A percentile compares a stretch with the other conserved stretches of the same genome.
phyloP scores from a whole-genome alignment of 35 echinoderm and acorn worm genomes.

The Chiridota heheva region DNA sequence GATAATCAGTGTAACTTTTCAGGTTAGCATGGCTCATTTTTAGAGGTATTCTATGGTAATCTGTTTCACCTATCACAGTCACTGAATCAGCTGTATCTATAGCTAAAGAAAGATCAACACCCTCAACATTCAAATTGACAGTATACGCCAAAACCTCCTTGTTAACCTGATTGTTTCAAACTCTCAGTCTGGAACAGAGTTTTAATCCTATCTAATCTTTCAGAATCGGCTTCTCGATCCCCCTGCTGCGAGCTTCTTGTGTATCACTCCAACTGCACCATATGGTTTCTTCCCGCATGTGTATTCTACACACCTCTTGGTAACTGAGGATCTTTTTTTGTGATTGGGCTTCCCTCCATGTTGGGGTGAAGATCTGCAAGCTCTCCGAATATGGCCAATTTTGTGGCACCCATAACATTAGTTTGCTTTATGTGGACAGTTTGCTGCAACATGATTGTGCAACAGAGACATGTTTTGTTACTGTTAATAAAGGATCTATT shows the following conservation, averaged over 20 bases:
- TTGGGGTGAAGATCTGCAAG: too few relatives aligned
- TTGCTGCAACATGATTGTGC: neutral
- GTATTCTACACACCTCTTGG: neutral
- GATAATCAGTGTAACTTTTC: neutral
- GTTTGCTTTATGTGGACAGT: neutral
- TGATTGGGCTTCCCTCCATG: too few relatives aligned
- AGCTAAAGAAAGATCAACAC: neutral
- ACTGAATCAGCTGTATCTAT: neutral
- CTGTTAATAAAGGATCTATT: too few relatives aligned
- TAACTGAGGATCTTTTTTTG: neutral
- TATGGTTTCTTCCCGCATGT: neutral
- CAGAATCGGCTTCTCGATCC: neutral
- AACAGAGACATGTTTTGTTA: too few relatives aligned
- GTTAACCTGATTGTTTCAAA: neutral
- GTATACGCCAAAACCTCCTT: neutral
- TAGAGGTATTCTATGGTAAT: neutral
- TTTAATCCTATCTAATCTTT: neutral
- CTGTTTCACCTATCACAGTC: neutral
- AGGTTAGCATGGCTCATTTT: neutral
- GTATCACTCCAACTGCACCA: neutral
- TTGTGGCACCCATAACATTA: neutral
- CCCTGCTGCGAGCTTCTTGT: neutral
- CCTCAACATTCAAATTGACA: neutral
- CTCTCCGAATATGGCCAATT: too few relatives aligned
- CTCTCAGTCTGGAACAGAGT: neutral